phyloP scores from a whole-genome alignment of 1,140 invertebrate genomes.

The Pteromalus puparum region DNA sequence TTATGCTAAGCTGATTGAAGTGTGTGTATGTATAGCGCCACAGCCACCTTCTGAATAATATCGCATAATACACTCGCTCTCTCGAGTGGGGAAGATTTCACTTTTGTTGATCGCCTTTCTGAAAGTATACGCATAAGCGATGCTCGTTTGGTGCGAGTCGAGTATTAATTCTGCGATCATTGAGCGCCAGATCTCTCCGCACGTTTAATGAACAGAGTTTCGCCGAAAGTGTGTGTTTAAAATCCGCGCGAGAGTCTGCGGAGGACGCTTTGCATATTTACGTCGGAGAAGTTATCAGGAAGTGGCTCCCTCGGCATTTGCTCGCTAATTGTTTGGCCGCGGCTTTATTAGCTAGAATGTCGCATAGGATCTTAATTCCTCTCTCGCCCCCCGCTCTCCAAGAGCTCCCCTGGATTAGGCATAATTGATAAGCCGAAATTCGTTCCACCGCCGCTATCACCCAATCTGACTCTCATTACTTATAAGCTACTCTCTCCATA shows the following conservation, averaged over 20 bases:
- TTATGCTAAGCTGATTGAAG: neutral
- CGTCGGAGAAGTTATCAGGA: constrained; percentile 32
- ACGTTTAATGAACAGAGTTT: too few relatives aligned
- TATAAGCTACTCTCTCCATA: neutral
- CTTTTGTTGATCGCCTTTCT: neutral
- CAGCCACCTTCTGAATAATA: neutral
- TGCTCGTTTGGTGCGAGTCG: neutral
- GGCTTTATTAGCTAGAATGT: constrained; percentile 43
- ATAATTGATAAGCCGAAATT: constrained; percentile 31
- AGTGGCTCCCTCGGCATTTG: constrained; percentile 16
- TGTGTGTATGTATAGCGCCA: neutral
- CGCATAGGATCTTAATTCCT: constrained; percentile 38
- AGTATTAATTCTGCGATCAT: too few relatives aligned
- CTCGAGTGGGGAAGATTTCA: neutral
- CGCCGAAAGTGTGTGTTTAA: neutral
- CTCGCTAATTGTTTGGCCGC: constrained; percentile 50
- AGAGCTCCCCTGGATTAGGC: neutral
- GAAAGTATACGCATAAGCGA: neutral
- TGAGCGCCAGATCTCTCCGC: too few relatives aligned
- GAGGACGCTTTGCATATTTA: constrained; percentile 42
- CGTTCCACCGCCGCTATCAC: neutral
- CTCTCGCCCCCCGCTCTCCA: neutral
- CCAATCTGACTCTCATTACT: neutral
- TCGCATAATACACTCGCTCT: neutral
- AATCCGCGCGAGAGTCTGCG: neutral